Percentiles rank a stretch among this genome's conserved stretches.
Conservation (phyloP, 2,113 vertebrate genomes). For the Merops nubicus region DNA sequence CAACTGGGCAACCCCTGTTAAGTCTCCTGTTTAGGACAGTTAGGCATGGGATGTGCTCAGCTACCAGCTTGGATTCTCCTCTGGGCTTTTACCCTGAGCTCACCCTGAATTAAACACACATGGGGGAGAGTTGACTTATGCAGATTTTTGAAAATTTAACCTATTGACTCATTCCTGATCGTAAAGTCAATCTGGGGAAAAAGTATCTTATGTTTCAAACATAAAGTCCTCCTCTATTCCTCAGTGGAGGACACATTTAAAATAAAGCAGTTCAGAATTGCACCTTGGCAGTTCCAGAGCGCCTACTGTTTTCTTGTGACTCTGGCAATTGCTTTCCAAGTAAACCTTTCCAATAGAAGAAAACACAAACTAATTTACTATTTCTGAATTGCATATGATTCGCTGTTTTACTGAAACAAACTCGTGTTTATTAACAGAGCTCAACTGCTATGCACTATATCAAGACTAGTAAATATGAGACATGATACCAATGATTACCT, state of each 20-base stretch:
- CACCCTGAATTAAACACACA: neutral
- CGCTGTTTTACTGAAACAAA: conserved; percentile 43
- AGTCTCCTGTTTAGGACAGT: neutral
- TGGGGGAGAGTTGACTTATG: neutral
- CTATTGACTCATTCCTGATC: neutral
- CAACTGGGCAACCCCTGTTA: neutral
- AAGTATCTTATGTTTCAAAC: neutral
- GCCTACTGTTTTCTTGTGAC: conserved; percentile 15
- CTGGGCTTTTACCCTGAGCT: neutral
- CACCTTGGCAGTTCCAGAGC: neutral
- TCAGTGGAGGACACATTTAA: neutral
- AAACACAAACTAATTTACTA: conserved; percentile 34
- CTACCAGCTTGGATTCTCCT: neutral
- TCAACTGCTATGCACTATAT: neutral
- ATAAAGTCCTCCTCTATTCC: neutral
- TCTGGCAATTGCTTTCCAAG: conserved; percentile 60
- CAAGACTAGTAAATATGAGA: conserved; percentile 31
- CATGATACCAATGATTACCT: conserved; percentile 54
- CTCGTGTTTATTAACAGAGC: conserved; percentile 21
- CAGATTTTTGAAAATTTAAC: neutral
- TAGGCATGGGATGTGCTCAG: neutral
- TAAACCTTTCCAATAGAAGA: conserved; percentile 29
- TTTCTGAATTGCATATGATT: conserved; percentile 26
- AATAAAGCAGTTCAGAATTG: neutral
- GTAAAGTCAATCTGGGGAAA: neutral